Evolutionary conservation across 2,113 vertebrate genomes (phyloP).

Genomic region (Trachemys scripta): DNA sequence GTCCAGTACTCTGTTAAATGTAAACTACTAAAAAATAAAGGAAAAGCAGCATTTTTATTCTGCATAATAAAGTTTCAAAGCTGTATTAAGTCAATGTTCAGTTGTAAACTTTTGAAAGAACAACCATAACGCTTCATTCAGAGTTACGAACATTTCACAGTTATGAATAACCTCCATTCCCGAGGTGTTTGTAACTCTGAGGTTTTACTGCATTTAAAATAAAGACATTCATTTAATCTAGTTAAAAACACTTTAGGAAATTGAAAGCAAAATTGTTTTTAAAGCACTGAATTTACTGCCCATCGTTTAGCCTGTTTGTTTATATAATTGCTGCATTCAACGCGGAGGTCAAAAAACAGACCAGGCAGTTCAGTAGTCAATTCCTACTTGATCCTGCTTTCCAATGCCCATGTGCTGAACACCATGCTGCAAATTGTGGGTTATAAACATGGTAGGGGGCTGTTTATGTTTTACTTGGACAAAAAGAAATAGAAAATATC

Average conservation of each 20-base stretch:
- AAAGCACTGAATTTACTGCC: neutral
- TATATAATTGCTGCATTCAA: neutral
- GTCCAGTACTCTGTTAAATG: too few relatives aligned
- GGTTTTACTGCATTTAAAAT: neutral
- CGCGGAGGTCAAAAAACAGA: neutral
- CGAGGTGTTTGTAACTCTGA: too few relatives aligned
- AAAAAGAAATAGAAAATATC: rapidly evolving
- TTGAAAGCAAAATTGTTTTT: neutral
- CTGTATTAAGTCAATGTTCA: too few relatives aligned
- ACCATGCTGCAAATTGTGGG: rapidly evolving
- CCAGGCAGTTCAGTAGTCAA: rapidly evolving
- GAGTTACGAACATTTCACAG: too few relatives aligned
- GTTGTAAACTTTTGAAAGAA: too few relatives aligned
- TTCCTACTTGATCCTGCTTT: rapidly evolving
- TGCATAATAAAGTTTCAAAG: too few relatives aligned
- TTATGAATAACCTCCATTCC: too few relatives aligned
- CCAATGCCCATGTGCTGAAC: neutral
- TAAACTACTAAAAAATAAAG: too few relatives aligned
- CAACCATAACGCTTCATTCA: too few relatives aligned
- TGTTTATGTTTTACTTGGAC: neutral
- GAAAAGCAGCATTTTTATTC: too few relatives aligned
- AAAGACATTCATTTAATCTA: neutral
- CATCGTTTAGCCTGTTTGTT: neutral
- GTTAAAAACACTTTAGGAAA: rapidly evolving
- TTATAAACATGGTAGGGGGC: neutral